These are phyloP conservation scores for Stegodyphus mimosarum DNA, from an alignment of 1,140 invertebrate species.

Conservation along the genomic window DNA sequence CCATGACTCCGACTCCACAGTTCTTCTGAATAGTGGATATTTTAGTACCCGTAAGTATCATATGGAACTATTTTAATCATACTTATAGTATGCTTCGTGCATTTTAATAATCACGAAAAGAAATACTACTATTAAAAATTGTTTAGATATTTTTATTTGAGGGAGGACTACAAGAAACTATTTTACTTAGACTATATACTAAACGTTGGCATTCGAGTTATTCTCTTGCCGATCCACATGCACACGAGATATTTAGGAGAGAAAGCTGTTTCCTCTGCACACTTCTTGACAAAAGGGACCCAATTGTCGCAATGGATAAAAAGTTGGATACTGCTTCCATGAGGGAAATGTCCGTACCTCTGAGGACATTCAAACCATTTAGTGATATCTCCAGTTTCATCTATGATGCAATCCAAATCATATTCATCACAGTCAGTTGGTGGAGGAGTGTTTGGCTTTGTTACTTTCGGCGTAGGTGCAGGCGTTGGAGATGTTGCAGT, in stretches of 20 bases:
- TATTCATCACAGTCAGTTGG: slow-evolving; percentile 45
- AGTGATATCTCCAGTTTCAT: slow-evolving; percentile 30
- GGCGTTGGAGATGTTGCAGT: neutral
- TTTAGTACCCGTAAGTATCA: no score
- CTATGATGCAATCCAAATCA: slow-evolving; percentile 41
- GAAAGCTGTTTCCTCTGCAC: slow-evolving; percentile 15
- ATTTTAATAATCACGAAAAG: no score
- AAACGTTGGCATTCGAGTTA: neutral
- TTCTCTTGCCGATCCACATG: slow-evolving; percentile 24
- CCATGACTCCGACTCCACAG: no score
- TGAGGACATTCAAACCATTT: slow-evolving; percentile 33
- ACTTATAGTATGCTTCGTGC: no score
- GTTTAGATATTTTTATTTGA: no score
- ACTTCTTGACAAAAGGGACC: slow-evolving; percentile 18
- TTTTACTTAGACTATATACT: no score
- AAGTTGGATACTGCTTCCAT: slow-evolving; percentile 6
- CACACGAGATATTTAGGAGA: slow-evolving; percentile 34
- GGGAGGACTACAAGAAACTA: no score
- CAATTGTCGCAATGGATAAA: slow-evolving; percentile 52
- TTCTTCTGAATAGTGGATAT: no score
- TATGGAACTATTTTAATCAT: no score
- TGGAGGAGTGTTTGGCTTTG: slow-evolving; percentile 30
- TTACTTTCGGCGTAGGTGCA: neutral
- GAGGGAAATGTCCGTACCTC: slow-evolving; percentile 35
- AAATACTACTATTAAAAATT: no score